Base-by-base conservation (phyloP, 1,140 invertebrate genomes). In the Vollenhovia emeryi region DNA sequence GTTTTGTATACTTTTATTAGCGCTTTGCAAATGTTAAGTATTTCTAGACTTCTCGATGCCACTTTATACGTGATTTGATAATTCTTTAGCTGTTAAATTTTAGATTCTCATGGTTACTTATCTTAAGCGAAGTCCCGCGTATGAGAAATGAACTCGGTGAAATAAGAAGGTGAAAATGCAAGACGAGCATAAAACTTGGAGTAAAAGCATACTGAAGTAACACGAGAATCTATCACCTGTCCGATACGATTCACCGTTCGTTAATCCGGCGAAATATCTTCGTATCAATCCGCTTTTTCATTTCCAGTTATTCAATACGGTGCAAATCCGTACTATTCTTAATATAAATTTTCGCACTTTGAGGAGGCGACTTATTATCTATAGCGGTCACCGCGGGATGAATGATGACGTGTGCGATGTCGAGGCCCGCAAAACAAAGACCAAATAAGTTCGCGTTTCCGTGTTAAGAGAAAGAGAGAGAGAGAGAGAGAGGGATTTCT, bases 251-350 rank as follows among this genome's bases (percentile, higher is more conserved):
- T 80, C 27, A 13, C 78, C 27, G 52, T 40, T 40, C 24, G 45
- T 82, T 82, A 82, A 82, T 82, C 66, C 66, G 78, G 5, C 36
- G 52, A 59, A 73, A 82, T 82, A 82, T 82, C 52, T 57, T 71
- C 52, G 27, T 73, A 73, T 82, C 36, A 82, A 57, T 36, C 66
- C n/a, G 30, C 43, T 50, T 64, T 66, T 30, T 59, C 57, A 78
- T 78, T 78, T 76, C 40, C 18, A 71, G 50, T 71, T 82, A 73
- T 82, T 52, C 27, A 66, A 33, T 50, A 57, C 7, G 21, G 55
- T 18, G 64, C 36, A 80, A 71, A 80, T 80, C 78, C 71, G 18
- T 30, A 27, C 27, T 27, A 73, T 73, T 82, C 57, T 73, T 45
- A 82, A 82, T 82, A 82, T 82, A 73, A 82, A 82, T 82, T 82